Base-by-base conservation (phyloP, 2,113 vertebrate genomes). In the Toxostoma redivivum region DNA sequence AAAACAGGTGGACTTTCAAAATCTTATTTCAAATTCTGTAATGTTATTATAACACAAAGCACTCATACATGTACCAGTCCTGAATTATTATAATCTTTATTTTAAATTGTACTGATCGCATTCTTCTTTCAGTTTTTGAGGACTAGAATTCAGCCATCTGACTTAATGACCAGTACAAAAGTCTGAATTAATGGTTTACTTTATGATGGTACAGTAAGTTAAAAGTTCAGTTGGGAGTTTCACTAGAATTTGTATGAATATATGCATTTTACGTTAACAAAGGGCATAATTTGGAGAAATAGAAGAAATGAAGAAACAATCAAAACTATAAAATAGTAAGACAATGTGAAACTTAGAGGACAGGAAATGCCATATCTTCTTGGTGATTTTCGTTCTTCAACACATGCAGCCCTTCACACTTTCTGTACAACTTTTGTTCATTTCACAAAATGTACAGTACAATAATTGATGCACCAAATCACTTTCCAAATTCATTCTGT, bases 1-100 rank as follows among this genome's bases (percentile, higher is more conserved):
- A 98, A 96, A 90, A 99, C 99, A 98, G 99, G 99, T 99, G 97
- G 28, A 38, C 64, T 94, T 90, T 19, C 42, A 84, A 79, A 83
- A 70, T 72, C n/a, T 76, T 71, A 45, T 70, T 79, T 84, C 21
- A 53, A 62, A 57, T 69, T 83, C 33, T 73, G 8, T 47, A 31
- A 9, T 60, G 23, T 56, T 72, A 18, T 19, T 78, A n/a, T 31
- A 28, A 47, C 50, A 27, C 40, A 72, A 51, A 76, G 9, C 30
- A 64, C 51, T 73, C 3, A 12, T 66, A 19, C 19, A 18, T 19
- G 17, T 48, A 65, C 45, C 15, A n/a, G 15, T 70, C 35, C 54
- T 72, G 45, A 79, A 35, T 79, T 73, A 45, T 31, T 65, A 60
- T 31, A 30, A 19, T 58, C 12, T 64, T 82, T 62, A 23, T 88